These are phyloP conservation scores for cat (Felis catus) DNA, from an alignment of 2,113 vertebrate genomes.

Conservation along the genomic window F.catus_Fca126_mat1.0 CM031412.1:73084001-73084500, in stretches of 20 bases:
- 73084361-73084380: no score
- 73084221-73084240: constrained; percentile 52
- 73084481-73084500: not conserved
- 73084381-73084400: not conserved
- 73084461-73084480: not conserved
- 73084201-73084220: not conserved
- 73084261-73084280: not conserved
- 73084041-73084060: constrained; percentile 10
- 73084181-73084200: constrained; percentile 35
- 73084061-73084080: not conserved
- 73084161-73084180: constrained; percentile 17
- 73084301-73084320: not conserved
- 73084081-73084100: constrained; percentile 41
- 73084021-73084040: constrained; percentile 52
- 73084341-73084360: not conserved
- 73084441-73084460: not conserved
- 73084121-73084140: constrained; percentile 60
- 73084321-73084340: not conserved
- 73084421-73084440: not conserved
- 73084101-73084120: constrained; percentile 3
- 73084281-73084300: not conserved
- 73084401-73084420: not conserved
- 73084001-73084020: constrained; percentile 34
- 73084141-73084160: constrained; percentile 15
- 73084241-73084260: not conserved